Base-by-base conservation (phyloP, 2,888 invertebrate genomes). In the Eumerus sabulonum region DNA sequence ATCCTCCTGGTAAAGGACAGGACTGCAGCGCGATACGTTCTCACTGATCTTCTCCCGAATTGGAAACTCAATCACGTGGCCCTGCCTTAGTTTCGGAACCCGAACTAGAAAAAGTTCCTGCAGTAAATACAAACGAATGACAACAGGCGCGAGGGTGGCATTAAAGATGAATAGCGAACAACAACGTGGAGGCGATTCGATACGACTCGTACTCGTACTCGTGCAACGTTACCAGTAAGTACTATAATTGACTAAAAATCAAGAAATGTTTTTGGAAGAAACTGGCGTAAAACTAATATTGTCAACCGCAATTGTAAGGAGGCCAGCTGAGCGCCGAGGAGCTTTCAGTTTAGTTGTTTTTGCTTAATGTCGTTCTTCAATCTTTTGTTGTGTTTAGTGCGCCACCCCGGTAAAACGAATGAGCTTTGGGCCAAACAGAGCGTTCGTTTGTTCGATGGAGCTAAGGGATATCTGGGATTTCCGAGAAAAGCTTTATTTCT, bases 201-300 rank as follows among this genome's bases (percentile, higher is more conserved):
- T 27, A 27, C 27, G 27, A 27, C 27, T n/a, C n/a, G n/a, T n/a
- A n/a, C n/a, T n/a, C 3, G 7, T 27, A 2, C 27, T 27, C 27
- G 27, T 27, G 7, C 27, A 27, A 27, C 27, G 27, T 27, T 27
- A 27, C 27, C 27, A 44, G 62, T 47, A 64, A 57, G 59, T 64
- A 57, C 57, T 68, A 68, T 51, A 63, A 56, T 66, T 60, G 76
- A 76, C 76, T 64, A 67, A 68, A 68, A 4, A 53, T 48, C 53
- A 64, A 68, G 70, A 79, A 66, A 70, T 74, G 64, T 73, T 70
- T 71, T 79, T 79, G 70, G 60, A 74, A 66, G 74, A 74, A 74
- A 70, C 79, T 79, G 74, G 54, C 74, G 74, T 79, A 50, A 60
- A 74, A 79, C 79, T 79, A 74, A 79, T 57, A 74, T 74, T 60